phyloP scores from a whole-genome alignment of 2,797 vertebrate species.

The Limosa lapponica region DNA sequence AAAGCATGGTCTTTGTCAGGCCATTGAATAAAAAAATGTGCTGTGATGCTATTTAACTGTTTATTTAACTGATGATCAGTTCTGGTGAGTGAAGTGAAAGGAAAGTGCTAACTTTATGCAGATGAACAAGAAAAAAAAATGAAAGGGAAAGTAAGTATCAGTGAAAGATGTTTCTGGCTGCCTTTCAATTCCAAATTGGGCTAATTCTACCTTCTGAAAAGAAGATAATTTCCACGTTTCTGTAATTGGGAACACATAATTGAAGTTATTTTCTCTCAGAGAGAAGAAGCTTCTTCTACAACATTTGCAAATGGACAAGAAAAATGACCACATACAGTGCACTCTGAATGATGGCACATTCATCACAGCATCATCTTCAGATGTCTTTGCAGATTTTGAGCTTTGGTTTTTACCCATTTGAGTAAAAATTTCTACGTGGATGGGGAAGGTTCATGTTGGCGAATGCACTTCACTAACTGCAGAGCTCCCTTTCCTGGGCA shows the following conservation, averaged over 20 bases:
- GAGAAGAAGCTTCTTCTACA: slow-evolving; percentile 72
- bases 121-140: slow-evolving; percentile 34
- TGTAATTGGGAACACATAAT: slow-evolving; percentile 79
- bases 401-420: neutral
- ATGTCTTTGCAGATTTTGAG: slow-evolving; percentile 43
- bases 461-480: neutral
- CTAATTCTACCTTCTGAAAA: slow-evolving; percentile 82
- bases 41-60: neutral
- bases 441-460: neutral
- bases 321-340: slow-evolving; percentile 58
- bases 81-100: slow-evolving; percentile 23
- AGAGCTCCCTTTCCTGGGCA: neutral
- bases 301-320: slow-evolving; percentile 71
- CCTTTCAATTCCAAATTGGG: slow-evolving; percentile 74
- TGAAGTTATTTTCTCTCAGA: slow-evolving; percentile 78
- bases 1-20: slow-evolving; percentile 3
- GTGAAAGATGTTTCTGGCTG: slow-evolving; percentile 71
- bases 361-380: slow-evolving; percentile 44
- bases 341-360: slow-evolving; percentile 42
- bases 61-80: slow-evolving; percentile 20
- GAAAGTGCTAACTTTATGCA: slow-evolving; percentile 60
- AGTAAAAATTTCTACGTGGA: neutral
- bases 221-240: slow-evolving; percentile 78
- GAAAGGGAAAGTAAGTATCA: slow-evolving; percentile 59
- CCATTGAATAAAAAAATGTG: neutral